Evolutionary conservation across 1,140 invertebrate species (phyloP).

Genomic region (Doryteuthis pealeii): DNA sequence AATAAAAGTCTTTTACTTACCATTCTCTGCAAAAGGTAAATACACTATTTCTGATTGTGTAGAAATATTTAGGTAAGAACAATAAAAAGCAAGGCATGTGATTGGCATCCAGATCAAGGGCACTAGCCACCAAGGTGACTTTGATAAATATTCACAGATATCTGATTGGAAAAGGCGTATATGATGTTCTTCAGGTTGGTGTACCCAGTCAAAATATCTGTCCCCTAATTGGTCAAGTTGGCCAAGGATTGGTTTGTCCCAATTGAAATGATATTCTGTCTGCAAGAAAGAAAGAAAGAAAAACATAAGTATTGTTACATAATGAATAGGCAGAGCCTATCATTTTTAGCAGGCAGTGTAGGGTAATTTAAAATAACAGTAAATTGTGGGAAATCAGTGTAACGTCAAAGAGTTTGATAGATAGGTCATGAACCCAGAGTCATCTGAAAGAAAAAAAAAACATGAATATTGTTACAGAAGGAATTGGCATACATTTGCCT

Average conservation of each 20-base stretch:
- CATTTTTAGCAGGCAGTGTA: too few relatives aligned
- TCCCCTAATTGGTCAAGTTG: constrained; percentile 56
- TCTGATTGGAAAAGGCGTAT: constrained; percentile 59
- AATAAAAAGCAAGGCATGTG: constrained; percentile 24
- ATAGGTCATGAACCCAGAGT: neutral
- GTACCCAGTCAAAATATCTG: constrained; percentile 62
- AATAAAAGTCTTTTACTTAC: neutral
- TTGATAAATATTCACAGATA: constrained; percentile 58
- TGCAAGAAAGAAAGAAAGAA: constrained; percentile 11
- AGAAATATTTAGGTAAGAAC: neutral
- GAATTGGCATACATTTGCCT: too few relatives aligned
- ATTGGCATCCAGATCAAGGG: constrained; percentile 61
- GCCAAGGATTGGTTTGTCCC: constrained; percentile 54
- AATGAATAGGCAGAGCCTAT: too few relatives aligned
- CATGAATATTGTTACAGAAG: too few relatives aligned
- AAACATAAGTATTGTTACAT: neutral
- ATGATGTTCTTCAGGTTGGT: constrained; percentile 59
- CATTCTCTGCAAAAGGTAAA: neutral
- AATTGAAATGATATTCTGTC: constrained; percentile 41
- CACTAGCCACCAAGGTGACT: constrained; percentile 59
- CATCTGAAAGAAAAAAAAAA: too few relatives aligned
- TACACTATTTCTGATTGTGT: neutral
- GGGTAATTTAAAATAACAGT: too few relatives aligned
- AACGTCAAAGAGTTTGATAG: neutral
- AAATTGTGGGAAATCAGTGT: neutral